A percentile compares a stretch with the other conserved stretches of the same genome.
Conservation (phyloP, 2,113 vertebrate species). For the Sakesphorus luctuosus region DNA sequence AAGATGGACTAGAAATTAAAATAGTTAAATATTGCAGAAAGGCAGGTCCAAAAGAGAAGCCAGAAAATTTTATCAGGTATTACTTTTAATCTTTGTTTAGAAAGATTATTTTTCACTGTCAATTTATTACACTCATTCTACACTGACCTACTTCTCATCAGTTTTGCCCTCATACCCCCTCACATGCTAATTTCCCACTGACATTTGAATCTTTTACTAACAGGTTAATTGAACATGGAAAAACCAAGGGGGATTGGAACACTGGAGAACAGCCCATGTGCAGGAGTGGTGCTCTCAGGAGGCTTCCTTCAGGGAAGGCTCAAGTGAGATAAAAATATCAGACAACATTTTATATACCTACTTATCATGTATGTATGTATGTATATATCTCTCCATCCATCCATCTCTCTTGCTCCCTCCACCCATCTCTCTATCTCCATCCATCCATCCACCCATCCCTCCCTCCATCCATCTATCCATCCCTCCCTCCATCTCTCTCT, state of each 20-base stretch:
- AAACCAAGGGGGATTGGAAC: neutral
- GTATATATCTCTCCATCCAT: too few relatives aligned
- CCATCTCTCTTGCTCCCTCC: too few relatives aligned
- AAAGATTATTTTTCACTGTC: neutral
- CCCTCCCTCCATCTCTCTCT: neutral
- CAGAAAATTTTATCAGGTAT: neutral
- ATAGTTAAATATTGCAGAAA: neutral
- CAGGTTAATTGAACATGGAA: neutral
- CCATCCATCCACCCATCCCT: too few relatives aligned
- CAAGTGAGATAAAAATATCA: neutral
- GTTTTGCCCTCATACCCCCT: neutral
- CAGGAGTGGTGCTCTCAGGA: neutral
- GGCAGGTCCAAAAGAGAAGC: neutral
- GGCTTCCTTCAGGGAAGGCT: neutral
- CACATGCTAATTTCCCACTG: neutral
- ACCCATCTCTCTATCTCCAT: too few relatives aligned
- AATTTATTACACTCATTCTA: neutral
- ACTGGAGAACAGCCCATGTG: rapidly evolving
- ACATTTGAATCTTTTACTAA: neutral
- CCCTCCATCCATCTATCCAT: too few relatives aligned
- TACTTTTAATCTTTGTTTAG: neutral
- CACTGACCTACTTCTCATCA: neutral
- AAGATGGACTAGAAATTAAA: neutral
- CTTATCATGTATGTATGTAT: too few relatives aligned
- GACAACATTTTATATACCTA: neutral